Evolutionary conservation across 2,113 vertebrate species (phyloP).

Genomic region (Propithecus coquereli): DNA sequence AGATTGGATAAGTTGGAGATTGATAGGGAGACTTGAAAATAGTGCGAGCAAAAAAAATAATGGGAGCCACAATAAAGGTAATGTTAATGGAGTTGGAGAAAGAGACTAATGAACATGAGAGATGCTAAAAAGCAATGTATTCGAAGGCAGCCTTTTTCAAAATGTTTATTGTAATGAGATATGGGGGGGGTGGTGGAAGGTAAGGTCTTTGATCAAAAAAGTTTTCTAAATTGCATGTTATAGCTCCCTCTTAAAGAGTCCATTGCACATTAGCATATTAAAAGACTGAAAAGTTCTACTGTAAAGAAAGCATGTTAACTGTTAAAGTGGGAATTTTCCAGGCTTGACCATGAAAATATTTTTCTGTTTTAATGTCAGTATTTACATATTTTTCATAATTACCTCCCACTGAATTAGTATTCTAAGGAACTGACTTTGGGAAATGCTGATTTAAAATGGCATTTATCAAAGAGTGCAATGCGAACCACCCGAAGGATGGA

Average conservation of each 20-base stretch:
- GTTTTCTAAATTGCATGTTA: neutral
- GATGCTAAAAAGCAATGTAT: neutral
- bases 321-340: neutral
- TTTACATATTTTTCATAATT: neutral
- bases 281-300: neutral
- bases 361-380: neutral
- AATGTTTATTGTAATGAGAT: neutral
- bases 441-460: neutral
- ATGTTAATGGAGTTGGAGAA: neutral
- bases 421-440: neutral
- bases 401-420: neutral
- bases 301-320: neutral
- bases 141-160: neutral
- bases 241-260: neutral
- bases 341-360: neutral
- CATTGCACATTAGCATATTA: neutral
- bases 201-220: neutral
- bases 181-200: neutral
- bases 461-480: no score
- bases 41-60: neutral
- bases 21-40: neutral
- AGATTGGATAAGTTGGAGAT: neutral
- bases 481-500: no score
- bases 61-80: neutral
- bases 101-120: neutral